These are phyloP conservation scores for Cotesia chilonis DNA, from an alignment of 1,140 invertebrate genomes.

Conservation along the genomic window DNA sequence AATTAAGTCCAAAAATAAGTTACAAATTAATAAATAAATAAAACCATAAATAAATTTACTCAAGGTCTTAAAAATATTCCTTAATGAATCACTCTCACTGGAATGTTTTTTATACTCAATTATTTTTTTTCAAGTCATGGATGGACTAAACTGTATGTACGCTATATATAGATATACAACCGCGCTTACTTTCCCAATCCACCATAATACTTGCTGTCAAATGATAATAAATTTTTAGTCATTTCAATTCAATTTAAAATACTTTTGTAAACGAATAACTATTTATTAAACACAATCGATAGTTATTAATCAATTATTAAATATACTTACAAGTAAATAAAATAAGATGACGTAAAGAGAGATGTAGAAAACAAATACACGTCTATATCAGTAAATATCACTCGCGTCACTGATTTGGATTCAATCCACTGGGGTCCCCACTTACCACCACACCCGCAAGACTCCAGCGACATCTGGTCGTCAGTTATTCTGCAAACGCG, in stretches of 20 bases:
- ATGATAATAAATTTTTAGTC: neutral
- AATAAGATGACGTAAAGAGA: neutral
- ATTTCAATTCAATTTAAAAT: no score
- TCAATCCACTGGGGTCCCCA: neutral
- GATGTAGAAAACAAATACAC: neutral
- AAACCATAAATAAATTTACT: neutral
- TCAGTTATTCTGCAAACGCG: neutral
- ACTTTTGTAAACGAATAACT: no score
- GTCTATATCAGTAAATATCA: conserved; percentile 46
- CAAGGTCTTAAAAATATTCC: conserved; percentile 10
- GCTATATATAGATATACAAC: conserved; percentile 24
- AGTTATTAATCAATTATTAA: neutral
- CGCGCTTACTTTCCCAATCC: neutral
- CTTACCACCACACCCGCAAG: conserved; percentile 43
- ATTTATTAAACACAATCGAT: no score
- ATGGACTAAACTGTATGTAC: conserved; percentile 11
- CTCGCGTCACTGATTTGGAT: conserved; percentile 44
- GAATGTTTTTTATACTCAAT: conserved; percentile 6
- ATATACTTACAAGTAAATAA: neutral
- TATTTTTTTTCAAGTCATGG: no score
- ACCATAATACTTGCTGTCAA: neutral
- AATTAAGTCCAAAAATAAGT: no score
- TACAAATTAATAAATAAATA: no score
- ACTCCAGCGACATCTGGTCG: conserved; percentile 21
- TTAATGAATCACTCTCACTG: conserved; percentile 18